Evolutionary conservation across 2,888 invertebrate species (phyloP), one percentile per base, ranked within the genome.

Genomic region (Hipparchia sbordonii): DNA sequence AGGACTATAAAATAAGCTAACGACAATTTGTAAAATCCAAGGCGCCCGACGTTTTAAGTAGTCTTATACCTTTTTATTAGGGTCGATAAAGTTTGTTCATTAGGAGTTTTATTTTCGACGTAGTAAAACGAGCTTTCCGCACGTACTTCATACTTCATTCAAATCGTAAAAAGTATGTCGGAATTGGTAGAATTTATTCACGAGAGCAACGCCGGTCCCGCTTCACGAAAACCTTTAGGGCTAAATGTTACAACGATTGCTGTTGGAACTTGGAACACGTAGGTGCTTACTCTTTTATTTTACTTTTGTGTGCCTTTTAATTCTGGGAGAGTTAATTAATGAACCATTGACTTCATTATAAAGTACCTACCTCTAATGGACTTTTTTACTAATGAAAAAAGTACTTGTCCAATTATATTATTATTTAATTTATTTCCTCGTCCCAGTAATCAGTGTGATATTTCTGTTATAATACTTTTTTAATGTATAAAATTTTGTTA

Each of bases 121-220:
- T 84, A 84, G 83, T 88, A 87, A 89, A 88, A 82, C 79, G 79
- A 79, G 82, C 80, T 82, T 84, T 81, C 77, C 76, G 84, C 87
- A 86, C 88, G 89, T 89, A 85, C 83, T 87, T 87, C 86, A 86
- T 87, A 87, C 88, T 87, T 87, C 85, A 87, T 87, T 85, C 84
- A 79, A 81, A 78, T 86, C 87, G 87, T 89, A 88, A 88, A 89
- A 87, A 79, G 81, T 83, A 82, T 80, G 84, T 77, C 78, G 80
- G 81, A 85, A 88, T 88, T 85, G 85, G 83, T 81, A 68, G 85
- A 86, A 87, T 89, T 88, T 89, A 87, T 87, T 87, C 87, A 88
- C 85, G 83, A 83, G 82, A 75, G 78, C 75, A 74, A 70, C 72
- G 76, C 51, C 48, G 52, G 46, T 62, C 46, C 57, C n/a, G 51